Evolutionary conservation across 2,113 vertebrate genomes (phyloP).

Genomic region (Melanerpes aurifrons): DNA sequence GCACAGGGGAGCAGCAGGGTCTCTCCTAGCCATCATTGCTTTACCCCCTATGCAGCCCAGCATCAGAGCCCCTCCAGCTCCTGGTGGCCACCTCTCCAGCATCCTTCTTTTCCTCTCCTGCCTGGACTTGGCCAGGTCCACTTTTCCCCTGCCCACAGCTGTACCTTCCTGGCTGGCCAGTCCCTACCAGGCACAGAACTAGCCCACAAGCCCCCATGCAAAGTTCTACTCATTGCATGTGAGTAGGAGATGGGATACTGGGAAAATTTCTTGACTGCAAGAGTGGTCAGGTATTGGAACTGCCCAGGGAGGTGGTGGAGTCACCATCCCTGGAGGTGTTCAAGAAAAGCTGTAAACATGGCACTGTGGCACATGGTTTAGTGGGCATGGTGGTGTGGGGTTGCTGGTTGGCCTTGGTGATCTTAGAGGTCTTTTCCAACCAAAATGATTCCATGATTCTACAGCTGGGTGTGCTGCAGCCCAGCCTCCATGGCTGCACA

Average conservation of each 20-base stretch:
- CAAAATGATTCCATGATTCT: no score
- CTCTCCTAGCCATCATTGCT: neutral
- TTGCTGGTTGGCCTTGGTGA: no score
- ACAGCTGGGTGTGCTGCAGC: neutral
- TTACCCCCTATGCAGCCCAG: accelerated
- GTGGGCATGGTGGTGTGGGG: no score
- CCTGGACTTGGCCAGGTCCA: neutral
- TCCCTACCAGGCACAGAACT: accelerated
- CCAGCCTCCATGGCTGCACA: neutral
- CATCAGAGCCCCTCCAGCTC: neutral
- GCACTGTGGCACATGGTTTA: no score
- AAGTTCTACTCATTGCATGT: accelerated
- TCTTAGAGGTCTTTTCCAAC: no score
- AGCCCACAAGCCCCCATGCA: accelerated
- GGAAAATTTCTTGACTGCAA: no score
- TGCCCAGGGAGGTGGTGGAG: no score
- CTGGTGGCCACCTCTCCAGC: neutral
- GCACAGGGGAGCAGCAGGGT: neutral
- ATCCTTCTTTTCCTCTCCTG: neutral
- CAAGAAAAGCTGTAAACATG: no score
- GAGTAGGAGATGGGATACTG: no score
- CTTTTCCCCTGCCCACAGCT: neutral
- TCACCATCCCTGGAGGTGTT: no score
- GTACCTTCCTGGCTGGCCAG: neutral
- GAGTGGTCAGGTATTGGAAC: no score